Evolutionary conservation across 2,113 vertebrate genomes (phyloP).

Genomic region (Oryzias celebensis): DNA sequence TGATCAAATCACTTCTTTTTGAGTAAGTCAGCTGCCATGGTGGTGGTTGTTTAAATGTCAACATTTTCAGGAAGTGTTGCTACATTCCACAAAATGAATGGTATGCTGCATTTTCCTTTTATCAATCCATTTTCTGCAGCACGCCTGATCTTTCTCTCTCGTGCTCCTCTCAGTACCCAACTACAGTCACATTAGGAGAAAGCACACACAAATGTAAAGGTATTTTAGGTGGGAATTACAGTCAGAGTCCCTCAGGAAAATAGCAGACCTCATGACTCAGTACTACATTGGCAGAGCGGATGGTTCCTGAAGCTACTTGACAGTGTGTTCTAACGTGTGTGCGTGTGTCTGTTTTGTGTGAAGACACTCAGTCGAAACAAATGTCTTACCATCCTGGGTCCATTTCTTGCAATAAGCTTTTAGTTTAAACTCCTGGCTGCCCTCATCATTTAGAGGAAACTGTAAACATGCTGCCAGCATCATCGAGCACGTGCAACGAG

Average conservation of each 20-base stretch:
- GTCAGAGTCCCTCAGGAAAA: conserved; percentile 36
- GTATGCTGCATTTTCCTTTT: background rate
- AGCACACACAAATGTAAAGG: conserved; percentile 14
- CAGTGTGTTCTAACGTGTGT: conserved; percentile 42
- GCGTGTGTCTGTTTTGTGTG: conserved; percentile 8
- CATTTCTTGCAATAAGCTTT: conserved; percentile 34
- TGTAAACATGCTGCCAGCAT: conserved; percentile 14
- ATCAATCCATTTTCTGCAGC: conserved; percentile 5
- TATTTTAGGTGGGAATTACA: conserved; percentile 31
- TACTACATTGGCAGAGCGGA: conserved; percentile 30
- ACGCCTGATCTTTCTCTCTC: too few relatives aligned
- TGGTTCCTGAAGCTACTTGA: conserved; percentile 44
- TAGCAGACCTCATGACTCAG: conserved; percentile 58
- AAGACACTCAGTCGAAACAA: conserved; percentile 1
- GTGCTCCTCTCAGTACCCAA: background rate
- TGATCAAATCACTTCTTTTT: background rate
- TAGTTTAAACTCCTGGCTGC: conserved; percentile 10
- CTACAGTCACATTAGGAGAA: conserved; percentile 31
- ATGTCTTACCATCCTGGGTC: conserved; percentile 1
- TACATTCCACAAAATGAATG: background rate
- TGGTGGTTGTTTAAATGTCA: background rate
- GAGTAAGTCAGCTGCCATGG: background rate
- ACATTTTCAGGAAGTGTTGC: background rate
- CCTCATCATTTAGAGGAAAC: conserved; percentile 30
- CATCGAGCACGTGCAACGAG: conserved; percentile 22